phyloP scores from a whole-genome alignment of 2,888 invertebrate genomes.

The Hydrotaea diabolus region DNA sequence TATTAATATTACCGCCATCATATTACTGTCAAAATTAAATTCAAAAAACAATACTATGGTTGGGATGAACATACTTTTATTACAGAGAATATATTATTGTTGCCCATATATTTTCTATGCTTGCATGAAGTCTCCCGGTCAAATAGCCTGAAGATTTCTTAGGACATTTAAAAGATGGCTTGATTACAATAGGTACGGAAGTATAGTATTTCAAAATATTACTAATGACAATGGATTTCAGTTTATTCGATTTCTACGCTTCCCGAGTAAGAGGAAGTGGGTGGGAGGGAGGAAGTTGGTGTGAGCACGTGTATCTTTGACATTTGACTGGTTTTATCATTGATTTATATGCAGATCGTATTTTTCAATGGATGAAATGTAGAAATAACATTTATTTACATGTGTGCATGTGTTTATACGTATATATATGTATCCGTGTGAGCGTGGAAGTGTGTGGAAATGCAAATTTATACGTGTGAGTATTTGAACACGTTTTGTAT shows the following conservation, averaged over 20 bases:
- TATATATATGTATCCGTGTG: not conserved
- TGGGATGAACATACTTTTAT: too few relatives aligned
- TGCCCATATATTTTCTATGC: too few relatives aligned
- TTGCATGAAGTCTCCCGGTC: too few relatives aligned
- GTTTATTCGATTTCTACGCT: not conserved
- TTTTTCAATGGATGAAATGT: slow-evolving; percentile 27
- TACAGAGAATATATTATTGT: too few relatives aligned
- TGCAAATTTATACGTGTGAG: slow-evolving; percentile 39
- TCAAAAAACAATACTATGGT: too few relatives aligned
- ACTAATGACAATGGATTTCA: slow-evolving; percentile 16
- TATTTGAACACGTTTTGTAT: slow-evolving; percentile 43
- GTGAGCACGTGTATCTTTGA: not conserved
- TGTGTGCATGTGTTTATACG: not conserved
- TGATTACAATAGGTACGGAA: not conserved
- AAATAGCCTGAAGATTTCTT: too few relatives aligned
- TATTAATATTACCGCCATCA: too few relatives aligned
- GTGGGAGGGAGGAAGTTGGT: not conserved
- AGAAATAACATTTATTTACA: slow-evolving; percentile 15
- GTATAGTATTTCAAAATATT: slow-evolving; percentile 11
- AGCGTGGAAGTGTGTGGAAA: not conserved
- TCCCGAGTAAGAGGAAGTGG: not conserved
- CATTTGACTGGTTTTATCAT: slow-evolving; percentile 40
- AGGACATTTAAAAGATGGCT: too few relatives aligned
- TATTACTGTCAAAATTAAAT: too few relatives aligned
- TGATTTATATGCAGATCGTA: slow-evolving; percentile 40